Conservation (phyloP, 2,888 invertebrate species). For the Ceraclea dissimilis region DNA sequence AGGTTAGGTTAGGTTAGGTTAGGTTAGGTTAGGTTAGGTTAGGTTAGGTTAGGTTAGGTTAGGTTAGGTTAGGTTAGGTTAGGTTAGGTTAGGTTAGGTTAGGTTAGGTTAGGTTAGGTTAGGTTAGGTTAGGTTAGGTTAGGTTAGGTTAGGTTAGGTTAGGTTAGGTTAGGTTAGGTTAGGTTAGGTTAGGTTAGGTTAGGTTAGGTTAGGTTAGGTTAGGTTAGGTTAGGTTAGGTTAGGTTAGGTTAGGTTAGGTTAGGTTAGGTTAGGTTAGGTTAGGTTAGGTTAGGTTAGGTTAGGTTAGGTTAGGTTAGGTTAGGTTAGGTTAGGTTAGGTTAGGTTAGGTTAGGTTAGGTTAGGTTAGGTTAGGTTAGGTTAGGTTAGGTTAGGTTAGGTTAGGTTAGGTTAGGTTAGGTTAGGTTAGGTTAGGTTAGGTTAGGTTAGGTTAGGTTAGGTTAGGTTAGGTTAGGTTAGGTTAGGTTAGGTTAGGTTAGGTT, state of each 20-base stretch:
- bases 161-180: slow-evolving; percentile 1
- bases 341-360: not conserved
- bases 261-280: slow-evolving; percentile 5
- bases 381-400: slow-evolving; percentile 1
- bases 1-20: not conserved
- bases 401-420: not conserved
- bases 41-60: slow-evolving; percentile 3
- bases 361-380: slow-evolving; percentile 3
- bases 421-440: not conserved
- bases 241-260: slow-evolving; percentile 3
- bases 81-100: slow-evolving; percentile 1
- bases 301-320: not conserved
- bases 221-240: not conserved
- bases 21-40: not conserved
- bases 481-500: not conserved
- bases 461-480: slow-evolving; percentile 6
- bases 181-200: slow-evolving; percentile 3
- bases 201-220: not conserved
- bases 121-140: not conserved
- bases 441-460: slow-evolving; percentile 4
- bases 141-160: not conserved
- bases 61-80: slow-evolving; percentile 4
- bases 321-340: not conserved
- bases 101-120: not conserved
- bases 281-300: not conserved